Evolutionary conservation across 2,888 invertebrate genomes (phyloP).

Genomic region (Erebia epiphron): DNA sequence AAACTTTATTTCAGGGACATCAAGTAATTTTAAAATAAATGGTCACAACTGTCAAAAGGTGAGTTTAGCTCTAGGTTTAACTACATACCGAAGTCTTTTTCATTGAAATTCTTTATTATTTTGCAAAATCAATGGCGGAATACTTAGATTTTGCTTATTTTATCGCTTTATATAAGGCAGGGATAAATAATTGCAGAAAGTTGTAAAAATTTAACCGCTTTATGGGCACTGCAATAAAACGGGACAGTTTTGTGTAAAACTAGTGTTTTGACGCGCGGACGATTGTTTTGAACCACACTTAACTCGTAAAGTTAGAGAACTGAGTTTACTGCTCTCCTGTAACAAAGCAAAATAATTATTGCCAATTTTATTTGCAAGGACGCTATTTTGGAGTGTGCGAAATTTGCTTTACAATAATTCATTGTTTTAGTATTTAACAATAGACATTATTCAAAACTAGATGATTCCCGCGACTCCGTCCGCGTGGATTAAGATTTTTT

Average conservation of each 20-base stretch:
- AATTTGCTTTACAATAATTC: not conserved
- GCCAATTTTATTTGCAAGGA: constrained; percentile 8
- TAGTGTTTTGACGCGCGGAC: not conserved
- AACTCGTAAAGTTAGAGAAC: constrained; percentile 2
- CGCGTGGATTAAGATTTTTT: too few relatives aligned
- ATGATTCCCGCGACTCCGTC: too few relatives aligned
- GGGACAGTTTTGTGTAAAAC: not conserved
- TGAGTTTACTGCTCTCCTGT: not conserved
- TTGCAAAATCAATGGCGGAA: not conserved
- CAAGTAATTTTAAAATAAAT: too few relatives aligned
- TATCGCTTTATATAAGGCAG: not conserved
- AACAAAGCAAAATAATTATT: constrained; percentile 9
- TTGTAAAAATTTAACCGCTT: not conserved
- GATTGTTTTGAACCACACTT: not conserved
- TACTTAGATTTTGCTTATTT: not conserved
- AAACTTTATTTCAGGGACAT: too few relatives aligned
- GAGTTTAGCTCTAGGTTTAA: too few relatives aligned
- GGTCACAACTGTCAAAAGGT: too few relatives aligned
- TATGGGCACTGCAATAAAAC: constrained; percentile 9
- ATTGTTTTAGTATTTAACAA: not conserved
- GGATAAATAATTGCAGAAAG: not conserved
- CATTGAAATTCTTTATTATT: too few relatives aligned
- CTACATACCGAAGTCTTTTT: too few relatives aligned
- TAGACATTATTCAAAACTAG: too few relatives aligned
- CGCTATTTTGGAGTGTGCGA: not conserved